Conservation (phyloP, 2,888 invertebrate genomes). For the Thysanoteuthis rhombus region DNA sequence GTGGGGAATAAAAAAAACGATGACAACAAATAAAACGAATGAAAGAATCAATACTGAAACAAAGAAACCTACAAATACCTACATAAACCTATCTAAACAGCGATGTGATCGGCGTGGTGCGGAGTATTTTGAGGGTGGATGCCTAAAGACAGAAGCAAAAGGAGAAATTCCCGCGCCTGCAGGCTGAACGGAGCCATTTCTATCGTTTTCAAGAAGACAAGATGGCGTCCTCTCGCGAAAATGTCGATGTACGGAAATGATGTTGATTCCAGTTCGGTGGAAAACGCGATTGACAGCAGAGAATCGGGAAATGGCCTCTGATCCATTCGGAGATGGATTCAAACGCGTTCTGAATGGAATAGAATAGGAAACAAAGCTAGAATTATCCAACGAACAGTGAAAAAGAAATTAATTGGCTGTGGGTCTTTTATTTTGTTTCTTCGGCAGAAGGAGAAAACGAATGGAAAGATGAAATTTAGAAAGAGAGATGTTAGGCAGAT, state of each 20-base stretch:
- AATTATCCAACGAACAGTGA: not conserved
- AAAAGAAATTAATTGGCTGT: not conserved
- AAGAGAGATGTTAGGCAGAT: no score
- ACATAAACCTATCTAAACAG: not conserved
- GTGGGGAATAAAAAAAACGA: not conserved
- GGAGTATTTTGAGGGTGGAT: not conserved
- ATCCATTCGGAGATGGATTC: not conserved
- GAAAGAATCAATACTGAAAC: not conserved
- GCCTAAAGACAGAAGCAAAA: not conserved
- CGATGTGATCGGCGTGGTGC: not conserved
- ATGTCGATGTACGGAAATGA: not conserved
- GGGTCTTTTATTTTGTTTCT: not conserved
- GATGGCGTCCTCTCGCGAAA: not conserved
- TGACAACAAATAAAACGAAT: not conserved
- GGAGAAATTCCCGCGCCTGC: not conserved
- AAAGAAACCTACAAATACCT: not conserved
- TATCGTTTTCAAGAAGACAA: not conserved
- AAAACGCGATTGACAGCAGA: not conserved
- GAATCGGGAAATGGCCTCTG: not conserved
- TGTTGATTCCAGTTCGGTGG: not conserved
- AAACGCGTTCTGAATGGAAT: not conserved
- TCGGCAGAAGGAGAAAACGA: not conserved
- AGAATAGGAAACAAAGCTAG: not conserved
- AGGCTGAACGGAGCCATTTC: not conserved
- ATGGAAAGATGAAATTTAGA: no score